phyloP scores from a whole-genome alignment of 2,797 vertebrate genomes.

The Neosalanx taihuensis region DNA sequence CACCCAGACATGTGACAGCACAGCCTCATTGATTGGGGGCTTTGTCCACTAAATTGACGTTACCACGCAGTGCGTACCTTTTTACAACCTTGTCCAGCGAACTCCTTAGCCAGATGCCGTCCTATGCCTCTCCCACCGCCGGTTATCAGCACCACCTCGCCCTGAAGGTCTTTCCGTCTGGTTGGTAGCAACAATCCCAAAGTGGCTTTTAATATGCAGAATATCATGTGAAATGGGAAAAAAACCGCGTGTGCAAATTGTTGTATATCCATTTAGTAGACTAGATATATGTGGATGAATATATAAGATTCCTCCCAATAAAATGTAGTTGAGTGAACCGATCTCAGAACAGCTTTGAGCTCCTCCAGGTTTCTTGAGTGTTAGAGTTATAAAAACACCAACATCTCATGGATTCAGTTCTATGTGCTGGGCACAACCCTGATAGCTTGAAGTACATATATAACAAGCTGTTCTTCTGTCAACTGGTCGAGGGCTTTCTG shows the following conservation, averaged over 20 bases:
- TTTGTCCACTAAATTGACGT: background rate
- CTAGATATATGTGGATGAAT: background rate
- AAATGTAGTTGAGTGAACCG: too few relatives aligned
- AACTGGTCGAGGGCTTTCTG: background rate
- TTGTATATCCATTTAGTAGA: constrained; percentile 79
- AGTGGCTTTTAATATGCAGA: constrained; percentile 73
- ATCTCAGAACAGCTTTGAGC: background rate
- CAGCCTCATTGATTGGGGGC: background rate
- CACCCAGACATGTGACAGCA: background rate
- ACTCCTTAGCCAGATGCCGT: constrained; percentile 90
- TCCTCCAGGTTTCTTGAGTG: background rate
- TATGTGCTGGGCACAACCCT: background rate
- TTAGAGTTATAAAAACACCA: too few relatives aligned
- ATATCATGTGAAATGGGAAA: constrained; percentile 83
- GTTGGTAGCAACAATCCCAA: constrained; percentile 76
- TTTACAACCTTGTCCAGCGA: constrained; percentile 83
- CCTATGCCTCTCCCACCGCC: constrained; percentile 97
- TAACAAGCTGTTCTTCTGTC: background rate
- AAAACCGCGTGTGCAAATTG: constrained; percentile 81
- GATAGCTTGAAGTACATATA: background rate
- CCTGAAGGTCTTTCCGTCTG: constrained; percentile 79
- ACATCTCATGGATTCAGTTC: too few relatives aligned
- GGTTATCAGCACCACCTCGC: constrained; percentile 90
- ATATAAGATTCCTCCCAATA: background rate
- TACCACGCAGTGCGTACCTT: constrained; percentile 77